Evolutionary conservation across 2,888 invertebrate genomes (phyloP).

Genomic region (Morpho helenor): DNA sequence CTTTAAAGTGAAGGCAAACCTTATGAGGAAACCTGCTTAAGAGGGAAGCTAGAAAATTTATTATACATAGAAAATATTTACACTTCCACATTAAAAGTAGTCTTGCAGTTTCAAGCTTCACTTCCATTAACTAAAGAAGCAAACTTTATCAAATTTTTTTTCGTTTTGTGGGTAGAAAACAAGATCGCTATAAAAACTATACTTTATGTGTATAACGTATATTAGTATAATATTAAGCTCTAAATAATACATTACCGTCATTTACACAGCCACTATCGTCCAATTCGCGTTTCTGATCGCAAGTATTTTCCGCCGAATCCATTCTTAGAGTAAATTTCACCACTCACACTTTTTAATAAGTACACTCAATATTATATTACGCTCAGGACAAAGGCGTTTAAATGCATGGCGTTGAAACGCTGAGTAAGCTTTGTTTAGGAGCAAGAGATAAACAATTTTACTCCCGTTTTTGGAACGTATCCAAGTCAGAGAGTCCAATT

Average conservation of each 20-base stretch:
- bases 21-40: too few species aligned
- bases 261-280: slow-evolving; percentile 54
- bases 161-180: too few species aligned
- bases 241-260: slow-evolving; percentile 37
- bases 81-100: too few species aligned
- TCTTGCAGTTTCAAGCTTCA: too few species aligned
- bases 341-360: background rate
- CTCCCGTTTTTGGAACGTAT: slow-evolving; percentile 44
- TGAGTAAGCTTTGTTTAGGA: slow-evolving; percentile 32
- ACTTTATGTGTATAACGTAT: background rate
- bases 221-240: background rate
- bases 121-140: too few species aligned
- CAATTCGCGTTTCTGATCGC: slow-evolving; percentile 39
- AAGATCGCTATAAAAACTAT: too few species aligned
- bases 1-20: too few species aligned
- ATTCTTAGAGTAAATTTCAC: slow-evolving; percentile 39
- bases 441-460: slow-evolving; percentile 39
- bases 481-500: slow-evolving; percentile 38
- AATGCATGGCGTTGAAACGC: slow-evolving; percentile 31
- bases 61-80: too few species aligned
- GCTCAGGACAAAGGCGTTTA: slow-evolving; percentile 43
- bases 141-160: too few species aligned
- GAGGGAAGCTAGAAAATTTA: too few species aligned
- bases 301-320: slow-evolving; percentile 43
- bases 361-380: slow-evolving; percentile 31